Evolutionary conservation across 37 sponge, comb jelly and placozoan genomes (phyloP), one percentile per base, ranked within the genome.

Genomic region (Ephydatia muelleri): DNA sequence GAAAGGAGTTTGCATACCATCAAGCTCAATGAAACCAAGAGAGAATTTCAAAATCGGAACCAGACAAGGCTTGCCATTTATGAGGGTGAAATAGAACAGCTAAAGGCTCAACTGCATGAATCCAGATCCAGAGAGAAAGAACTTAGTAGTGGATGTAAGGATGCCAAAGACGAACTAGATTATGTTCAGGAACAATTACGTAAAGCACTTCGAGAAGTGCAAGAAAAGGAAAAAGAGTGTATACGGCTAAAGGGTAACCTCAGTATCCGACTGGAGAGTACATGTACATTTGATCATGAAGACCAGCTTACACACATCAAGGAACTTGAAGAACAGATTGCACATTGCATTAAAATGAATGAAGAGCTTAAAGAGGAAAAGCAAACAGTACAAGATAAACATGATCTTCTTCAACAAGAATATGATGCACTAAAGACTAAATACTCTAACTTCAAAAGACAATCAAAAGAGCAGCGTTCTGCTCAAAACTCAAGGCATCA

Each of bases 21-120:
- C 0, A 34, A 75, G 40, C 6, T 26, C 49, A 43, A 25, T 40
- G 57, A 76, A 22, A 1, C 28, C 23, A 85, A 69, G 23, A 49
- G 38, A 67, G 73, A 76, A n/a, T 38, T 85, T 16, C 79, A 79
- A n/a, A 64, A 68, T 35, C 25, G 65, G 38, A 26, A 33, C 4
- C 67, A 75, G n/a, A 5, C 31, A 2, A 49, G 8, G 0, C 14
- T 31, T 26, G 47, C 49, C 9, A 57, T 43, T 0, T 48, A 71
- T 28, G 30, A 21, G 25, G 13, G 72, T 71, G 83, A 82, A 31
- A 82, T 47, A 31, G 26, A 16, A 70, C 73, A 31, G 31, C 39
- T 82, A 3, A 70, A 82, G 38, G 83, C 16, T 38, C 73, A 82
- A 3, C 36, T 26, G 32, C 36, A 40, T 26, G n/a, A 37, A 32